These are phyloP conservation scores for Drosophila basisetae DNA, from an alignment of 2,888 invertebrate genomes.

Conservation along the genomic window DNA sequence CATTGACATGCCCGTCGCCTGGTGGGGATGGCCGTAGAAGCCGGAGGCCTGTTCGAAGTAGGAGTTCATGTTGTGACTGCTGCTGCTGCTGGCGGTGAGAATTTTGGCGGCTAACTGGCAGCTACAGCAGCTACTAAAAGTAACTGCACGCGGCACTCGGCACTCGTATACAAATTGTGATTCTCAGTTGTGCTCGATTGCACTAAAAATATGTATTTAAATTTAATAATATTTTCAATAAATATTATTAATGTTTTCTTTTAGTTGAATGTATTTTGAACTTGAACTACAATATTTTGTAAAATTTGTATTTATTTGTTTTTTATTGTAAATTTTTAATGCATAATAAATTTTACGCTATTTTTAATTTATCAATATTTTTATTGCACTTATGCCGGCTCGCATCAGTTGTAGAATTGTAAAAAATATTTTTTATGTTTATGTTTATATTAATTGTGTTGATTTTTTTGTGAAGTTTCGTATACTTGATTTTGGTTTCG, in stretches of 20 bases:
- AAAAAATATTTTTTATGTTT: conserved; percentile 28
- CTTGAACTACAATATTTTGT: conserved; percentile 17
- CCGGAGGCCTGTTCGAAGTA: conserved; percentile 96
- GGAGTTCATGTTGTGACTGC: conserved; percentile 91
- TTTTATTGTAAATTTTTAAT: conserved; percentile 24
- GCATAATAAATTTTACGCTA: conserved; percentile 28
- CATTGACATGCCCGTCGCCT: conserved; percentile 89
- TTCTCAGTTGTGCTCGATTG: conserved; percentile 10
- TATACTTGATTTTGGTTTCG: conserved; percentile 61
- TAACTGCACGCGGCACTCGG: conserved; percentile 56
- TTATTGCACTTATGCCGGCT: conserved; percentile 68
- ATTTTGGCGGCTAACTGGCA: conserved; percentile 84
- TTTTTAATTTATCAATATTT: conserved; percentile 21
- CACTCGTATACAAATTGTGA: conserved; percentile 27
- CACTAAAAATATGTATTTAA: conserved; percentile 5
- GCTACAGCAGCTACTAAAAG: conserved; percentile 66
- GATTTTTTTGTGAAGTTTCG: conserved; percentile 42
- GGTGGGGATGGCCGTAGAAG: conserved; percentile 97
- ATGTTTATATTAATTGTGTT: conserved; percentile 17
- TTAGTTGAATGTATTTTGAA: background rate
- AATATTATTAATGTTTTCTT: conserved; percentile 6
- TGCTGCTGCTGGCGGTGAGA: conserved; percentile 84
- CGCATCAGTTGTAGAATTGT: conserved; percentile 32
- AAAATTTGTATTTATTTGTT: conserved; percentile 3
- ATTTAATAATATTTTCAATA: conserved; percentile 19